Evolutionary conservation across 2,113 vertebrate species (phyloP).

Genomic region (Microcebus griseorufus): DNA sequence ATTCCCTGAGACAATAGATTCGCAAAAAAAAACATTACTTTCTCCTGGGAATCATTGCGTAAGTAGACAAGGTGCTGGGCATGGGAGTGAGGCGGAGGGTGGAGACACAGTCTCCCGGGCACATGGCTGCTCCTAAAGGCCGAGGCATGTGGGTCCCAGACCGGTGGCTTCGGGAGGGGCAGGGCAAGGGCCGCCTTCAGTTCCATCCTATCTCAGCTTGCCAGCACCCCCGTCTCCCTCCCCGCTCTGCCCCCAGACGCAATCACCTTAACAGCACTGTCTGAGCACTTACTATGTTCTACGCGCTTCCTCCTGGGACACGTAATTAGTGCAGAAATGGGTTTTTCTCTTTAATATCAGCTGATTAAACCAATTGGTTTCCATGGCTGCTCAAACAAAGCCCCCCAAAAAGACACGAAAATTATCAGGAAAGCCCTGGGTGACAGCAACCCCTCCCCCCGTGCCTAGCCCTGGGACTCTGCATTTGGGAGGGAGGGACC

Average conservation of each 20-base stretch:
- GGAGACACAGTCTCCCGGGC: neutral
- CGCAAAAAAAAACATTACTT: slow-evolving; percentile 24
- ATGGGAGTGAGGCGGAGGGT: neutral
- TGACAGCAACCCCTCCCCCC: neutral
- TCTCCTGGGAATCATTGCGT: slow-evolving; percentile 48
- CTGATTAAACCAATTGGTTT: slow-evolving; percentile 62
- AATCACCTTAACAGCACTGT: neutral
- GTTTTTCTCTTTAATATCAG: neutral
- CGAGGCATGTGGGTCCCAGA: neutral
- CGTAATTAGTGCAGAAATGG: slow-evolving; percentile 35
- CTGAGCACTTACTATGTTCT: neutral
- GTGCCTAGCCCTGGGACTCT: neutral
- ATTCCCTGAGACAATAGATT: slow-evolving; percentile 55
- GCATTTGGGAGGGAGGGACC: neutral
- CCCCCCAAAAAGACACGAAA: slow-evolving; percentile 4
- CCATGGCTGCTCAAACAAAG: slow-evolving; percentile 69
- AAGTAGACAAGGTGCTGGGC: slow-evolving; percentile 26
- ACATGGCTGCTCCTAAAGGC: neutral
- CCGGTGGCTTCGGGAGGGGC: neutral
- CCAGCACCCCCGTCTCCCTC: neutral
- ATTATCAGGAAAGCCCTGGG: slow-evolving; percentile 15
- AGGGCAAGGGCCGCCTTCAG: neutral
- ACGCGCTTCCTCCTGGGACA: slow-evolving; percentile 1
- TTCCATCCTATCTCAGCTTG: neutral
- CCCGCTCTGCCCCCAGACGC: neutral